Conservation (phyloP, 2,888 invertebrate genomes). For the Anorthoa munda region DNA sequence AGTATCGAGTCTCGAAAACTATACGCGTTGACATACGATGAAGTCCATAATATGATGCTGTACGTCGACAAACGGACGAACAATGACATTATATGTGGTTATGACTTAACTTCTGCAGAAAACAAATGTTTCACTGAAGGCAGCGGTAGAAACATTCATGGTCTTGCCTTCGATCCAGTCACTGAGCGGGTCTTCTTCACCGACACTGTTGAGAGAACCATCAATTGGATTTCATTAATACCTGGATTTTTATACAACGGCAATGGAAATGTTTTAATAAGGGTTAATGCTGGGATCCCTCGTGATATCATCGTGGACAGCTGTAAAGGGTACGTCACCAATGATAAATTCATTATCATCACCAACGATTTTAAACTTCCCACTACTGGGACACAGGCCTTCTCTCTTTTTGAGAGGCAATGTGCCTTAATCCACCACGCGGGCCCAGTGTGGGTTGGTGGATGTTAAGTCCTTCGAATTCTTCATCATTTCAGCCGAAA, state of each 20-base stretch:
- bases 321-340: constrained; percentile 27
- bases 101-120: constrained; percentile 79
- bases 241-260: constrained; percentile 76
- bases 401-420: no score
- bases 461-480: no score
- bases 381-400: no score
- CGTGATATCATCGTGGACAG: constrained; percentile 24
- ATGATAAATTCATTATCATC: neutral
- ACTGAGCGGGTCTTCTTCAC: constrained; percentile 95
- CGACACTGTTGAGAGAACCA: constrained; percentile 78
- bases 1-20: constrained; percentile 71
- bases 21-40: constrained; percentile 93
- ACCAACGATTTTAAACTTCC: no score
- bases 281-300: constrained; percentile 71
- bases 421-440: no score
- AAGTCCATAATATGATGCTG: constrained; percentile 91
- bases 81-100: constrained; percentile 93
- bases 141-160: constrained; percentile 92
- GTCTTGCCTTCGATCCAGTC: constrained; percentile 94
- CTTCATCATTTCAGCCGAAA: no score
- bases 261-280: constrained; percentile 75
- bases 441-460: no score
- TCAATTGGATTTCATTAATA: constrained; percentile 88
- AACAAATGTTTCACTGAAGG: constrained; percentile 85
- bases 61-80: constrained; percentile 92